Evolutionary conservation across 1,140 invertebrate species (phyloP).

Genomic region (Cherax destructor): DNA sequence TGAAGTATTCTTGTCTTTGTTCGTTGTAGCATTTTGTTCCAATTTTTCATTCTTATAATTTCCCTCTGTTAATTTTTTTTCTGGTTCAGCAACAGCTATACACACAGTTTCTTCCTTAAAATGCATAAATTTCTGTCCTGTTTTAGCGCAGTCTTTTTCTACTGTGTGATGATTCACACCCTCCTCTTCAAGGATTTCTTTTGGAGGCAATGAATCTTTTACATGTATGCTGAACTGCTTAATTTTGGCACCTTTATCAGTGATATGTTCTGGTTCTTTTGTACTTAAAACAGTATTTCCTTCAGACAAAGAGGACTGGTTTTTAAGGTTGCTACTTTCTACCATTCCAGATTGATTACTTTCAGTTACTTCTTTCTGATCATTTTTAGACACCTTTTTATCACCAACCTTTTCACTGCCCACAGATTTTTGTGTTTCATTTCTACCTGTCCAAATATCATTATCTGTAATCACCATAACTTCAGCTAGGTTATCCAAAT

Average conservation of each 20-base stretch:
- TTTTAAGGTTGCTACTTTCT: neutral
- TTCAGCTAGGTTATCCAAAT: constrained; percentile 52
- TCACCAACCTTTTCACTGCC: neutral
- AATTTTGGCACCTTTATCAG: neutral
- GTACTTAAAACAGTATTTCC: neutral
- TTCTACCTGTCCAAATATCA: constrained; percentile 29
- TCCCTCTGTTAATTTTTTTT: neutral
- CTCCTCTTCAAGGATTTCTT: neutral
- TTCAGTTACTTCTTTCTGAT: neutral
- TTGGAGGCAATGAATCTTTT: neutral
- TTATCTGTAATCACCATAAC: constrained; percentile 54
- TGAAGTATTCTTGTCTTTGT: neutral
- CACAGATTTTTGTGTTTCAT: neutral
- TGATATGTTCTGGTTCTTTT: neutral
- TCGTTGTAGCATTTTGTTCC: neutral
- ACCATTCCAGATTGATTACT: neutral
- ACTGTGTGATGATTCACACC: neutral
- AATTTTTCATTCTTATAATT: neutral
- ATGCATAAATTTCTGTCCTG: neutral
- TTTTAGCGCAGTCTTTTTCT: neutral
- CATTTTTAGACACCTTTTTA: neutral
- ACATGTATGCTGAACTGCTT: neutral
- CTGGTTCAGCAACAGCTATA: neutral
- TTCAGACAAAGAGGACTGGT: neutral
- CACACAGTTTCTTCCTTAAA: neutral